Percentiles rank a stretch among this genome's conserved stretches.
Evolutionary conservation across 2,888 invertebrate genomes (phyloP).

Genomic region (Eupithecia tripunctaria): DNA sequence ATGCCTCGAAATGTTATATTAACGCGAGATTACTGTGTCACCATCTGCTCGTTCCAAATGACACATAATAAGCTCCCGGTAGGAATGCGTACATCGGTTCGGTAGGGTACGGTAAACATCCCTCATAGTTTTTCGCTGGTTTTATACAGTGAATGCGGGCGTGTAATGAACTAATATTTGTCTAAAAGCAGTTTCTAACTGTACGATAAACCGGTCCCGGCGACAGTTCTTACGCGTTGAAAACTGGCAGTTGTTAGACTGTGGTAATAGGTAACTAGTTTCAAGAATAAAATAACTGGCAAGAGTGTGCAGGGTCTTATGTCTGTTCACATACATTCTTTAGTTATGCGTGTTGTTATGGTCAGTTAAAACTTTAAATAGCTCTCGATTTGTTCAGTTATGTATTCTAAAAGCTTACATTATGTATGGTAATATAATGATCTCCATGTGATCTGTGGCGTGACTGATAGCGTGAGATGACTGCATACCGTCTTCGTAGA

Average conservation of each 20-base stretch:
- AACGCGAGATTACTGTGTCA: conserved; percentile 30
- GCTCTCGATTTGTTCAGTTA: conserved; percentile 28
- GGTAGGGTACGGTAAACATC: background rate
- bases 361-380: conserved; percentile 18
- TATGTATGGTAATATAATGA: conserved; percentile 25
- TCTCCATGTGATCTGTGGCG: conserved; percentile 59
- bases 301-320: background rate
- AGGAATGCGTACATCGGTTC: background rate
- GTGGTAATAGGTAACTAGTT: conserved; percentile 25
- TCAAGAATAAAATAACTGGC: conserved; percentile 19
- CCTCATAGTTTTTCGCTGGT: background rate
- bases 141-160: conserved; percentile 6
- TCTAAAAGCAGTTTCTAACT: conserved; percentile 32
- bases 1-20: conserved; percentile 48
- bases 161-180: conserved; percentile 23
- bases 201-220: conserved; percentile 30
- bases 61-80: background rate
- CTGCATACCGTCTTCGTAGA: conserved; percentile 61
- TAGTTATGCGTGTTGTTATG: conserved; percentile 19
- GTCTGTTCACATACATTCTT: background rate
- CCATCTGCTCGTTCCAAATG: conserved; percentile 9
- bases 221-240: conserved; percentile 15
- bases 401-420: conserved; percentile 31
- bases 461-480: conserved; percentile 64
- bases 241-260: conserved; percentile 16